Conservation (phyloP, 2,888 invertebrate species). For the Andrena trimmerana region DNA sequence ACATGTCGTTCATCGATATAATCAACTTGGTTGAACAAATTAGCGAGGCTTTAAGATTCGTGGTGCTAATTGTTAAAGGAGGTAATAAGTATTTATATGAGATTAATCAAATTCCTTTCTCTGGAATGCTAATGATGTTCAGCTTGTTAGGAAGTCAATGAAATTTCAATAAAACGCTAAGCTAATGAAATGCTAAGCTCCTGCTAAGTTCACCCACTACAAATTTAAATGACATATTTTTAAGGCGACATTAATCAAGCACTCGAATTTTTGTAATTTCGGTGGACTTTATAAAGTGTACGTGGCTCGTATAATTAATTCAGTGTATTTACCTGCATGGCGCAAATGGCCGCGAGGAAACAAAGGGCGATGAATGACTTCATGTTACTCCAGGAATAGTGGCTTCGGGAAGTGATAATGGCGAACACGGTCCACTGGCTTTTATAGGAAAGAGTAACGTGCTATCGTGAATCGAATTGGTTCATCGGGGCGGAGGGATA, state of each 20-base stretch:
- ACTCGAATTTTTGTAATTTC: not conserved
- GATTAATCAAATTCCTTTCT: no score
- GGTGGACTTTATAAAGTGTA: no score
- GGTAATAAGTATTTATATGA: no score
- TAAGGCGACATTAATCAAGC: no score
- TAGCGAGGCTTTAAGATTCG: not conserved
- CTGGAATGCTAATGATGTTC: no score
- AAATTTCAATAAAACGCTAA: no score
- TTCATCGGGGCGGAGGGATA: slow-evolving; percentile 4
- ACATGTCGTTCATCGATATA: no score
- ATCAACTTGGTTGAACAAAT: not conserved
- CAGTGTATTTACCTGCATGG: slow-evolving; percentile 34
- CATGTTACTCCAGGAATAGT: slow-evolving; percentile 12
- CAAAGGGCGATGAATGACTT: slow-evolving; percentile 12
- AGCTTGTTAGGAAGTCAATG: no score
- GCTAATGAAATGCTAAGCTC: no score
- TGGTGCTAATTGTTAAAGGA: no score
- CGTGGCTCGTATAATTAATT: not conserved
- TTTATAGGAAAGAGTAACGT: slow-evolving; percentile 8
- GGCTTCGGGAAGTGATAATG: slow-evolving; percentile 20
- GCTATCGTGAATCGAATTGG: not conserved
- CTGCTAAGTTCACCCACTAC: no score
- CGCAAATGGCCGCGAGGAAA: slow-evolving; percentile 26
- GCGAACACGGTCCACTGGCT: not conserved
- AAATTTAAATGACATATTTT: no score